These are phyloP conservation scores for Cephalotes varians DNA, from an alignment of 2,888 invertebrate species.

Conservation along the genomic window DNA sequence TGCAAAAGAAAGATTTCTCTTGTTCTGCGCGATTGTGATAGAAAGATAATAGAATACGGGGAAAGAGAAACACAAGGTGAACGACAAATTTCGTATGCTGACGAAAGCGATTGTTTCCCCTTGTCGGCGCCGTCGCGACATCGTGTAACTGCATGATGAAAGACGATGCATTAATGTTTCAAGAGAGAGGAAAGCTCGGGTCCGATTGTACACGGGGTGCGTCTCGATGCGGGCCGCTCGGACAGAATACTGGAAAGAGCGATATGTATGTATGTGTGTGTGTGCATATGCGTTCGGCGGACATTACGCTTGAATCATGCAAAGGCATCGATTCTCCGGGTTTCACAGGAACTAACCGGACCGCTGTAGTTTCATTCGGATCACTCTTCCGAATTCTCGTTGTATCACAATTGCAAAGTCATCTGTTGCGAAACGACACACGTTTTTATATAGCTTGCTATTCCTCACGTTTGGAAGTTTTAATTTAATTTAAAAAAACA, in stretches of 20 bases:
- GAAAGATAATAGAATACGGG: neutral
- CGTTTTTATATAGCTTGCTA: neutral
- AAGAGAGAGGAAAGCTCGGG: constrained; percentile 15
- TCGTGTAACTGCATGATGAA: constrained; percentile 35
- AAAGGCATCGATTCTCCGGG: constrained; percentile 78
- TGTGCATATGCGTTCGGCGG: constrained; percentile 9
- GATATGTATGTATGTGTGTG: constrained; percentile 3
- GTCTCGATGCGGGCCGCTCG: constrained; percentile 1
- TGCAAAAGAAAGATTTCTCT: neutral
- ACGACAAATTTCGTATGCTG: constrained; percentile 1
- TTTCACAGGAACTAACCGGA: constrained; percentile 28
- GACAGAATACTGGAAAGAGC: constrained; percentile 32
- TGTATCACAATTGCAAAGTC: neutral
- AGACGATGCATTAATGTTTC: constrained; percentile 57
- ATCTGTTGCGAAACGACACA: neutral
- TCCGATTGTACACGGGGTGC: constrained; percentile 16
- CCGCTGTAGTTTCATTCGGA: neutral
- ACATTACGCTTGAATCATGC: constrained; percentile 78
- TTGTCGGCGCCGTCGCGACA: constrained; percentile 32
- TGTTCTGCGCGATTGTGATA: neutral
- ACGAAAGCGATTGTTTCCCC: constrained; percentile 25
- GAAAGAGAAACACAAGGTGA: neutral
- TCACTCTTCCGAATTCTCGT: constrained; percentile 3
- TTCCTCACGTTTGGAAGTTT: neutral
- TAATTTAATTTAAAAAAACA: neutral